Evolutionary conservation across 2,797 vertebrate genomes (phyloP).

Genomic region (Leptatherina wallacei): DNA sequence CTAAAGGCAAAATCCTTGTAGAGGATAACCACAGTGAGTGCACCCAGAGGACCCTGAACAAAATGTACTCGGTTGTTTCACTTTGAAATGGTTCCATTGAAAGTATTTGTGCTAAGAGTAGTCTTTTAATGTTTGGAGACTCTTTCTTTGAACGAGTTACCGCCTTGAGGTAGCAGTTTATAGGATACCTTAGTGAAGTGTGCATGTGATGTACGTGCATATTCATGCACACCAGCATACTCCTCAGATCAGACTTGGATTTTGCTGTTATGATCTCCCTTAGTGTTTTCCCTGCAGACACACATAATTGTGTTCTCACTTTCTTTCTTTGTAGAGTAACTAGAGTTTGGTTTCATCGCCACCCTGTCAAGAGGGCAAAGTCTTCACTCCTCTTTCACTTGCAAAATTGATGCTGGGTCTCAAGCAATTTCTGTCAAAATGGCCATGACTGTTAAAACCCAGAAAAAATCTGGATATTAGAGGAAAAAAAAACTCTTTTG

Average conservation of each 20-base stretch:
- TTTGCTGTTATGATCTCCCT: slow-evolving; percentile 52
- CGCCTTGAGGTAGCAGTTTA: slow-evolving; percentile 13
- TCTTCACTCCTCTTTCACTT: slow-evolving; percentile 71
- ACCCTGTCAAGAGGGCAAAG: slow-evolving; percentile 49
- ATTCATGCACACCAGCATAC: slow-evolving; percentile 14
- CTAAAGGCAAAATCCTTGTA: slow-evolving; percentile 32
- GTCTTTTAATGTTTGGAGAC: slow-evolving; percentile 32
- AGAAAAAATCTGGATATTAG: slow-evolving; percentile 64
- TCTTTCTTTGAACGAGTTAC: slow-evolving; percentile 18
- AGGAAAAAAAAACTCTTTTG: slow-evolving; percentile 72
- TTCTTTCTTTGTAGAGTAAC: slow-evolving; percentile 57
- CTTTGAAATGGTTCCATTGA: slow-evolving; percentile 16
- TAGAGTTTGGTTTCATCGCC: slow-evolving; percentile 66
- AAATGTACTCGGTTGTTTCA: slow-evolving; percentile 36
- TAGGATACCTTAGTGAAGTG: slow-evolving; percentile 24
- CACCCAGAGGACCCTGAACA: slow-evolving; percentile 40
- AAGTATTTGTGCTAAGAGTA: slow-evolving; percentile 25
- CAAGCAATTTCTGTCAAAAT: slow-evolving; percentile 65
- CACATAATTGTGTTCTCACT: slow-evolving; percentile 63
- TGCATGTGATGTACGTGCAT: slow-evolving; percentile 7
- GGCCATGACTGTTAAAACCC: slow-evolving; percentile 61
- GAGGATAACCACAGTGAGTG: slow-evolving; percentile 38
- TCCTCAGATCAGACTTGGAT: slow-evolving; percentile 36
- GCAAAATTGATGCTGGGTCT: slow-evolving; percentile 59
- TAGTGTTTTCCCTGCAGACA: slow-evolving; percentile 55